Evolutionary conservation across 2,113 vertebrate genomes (phyloP), one percentile per base, ranked within the genome.

Genomic region (Glareola pratincola): DNA sequence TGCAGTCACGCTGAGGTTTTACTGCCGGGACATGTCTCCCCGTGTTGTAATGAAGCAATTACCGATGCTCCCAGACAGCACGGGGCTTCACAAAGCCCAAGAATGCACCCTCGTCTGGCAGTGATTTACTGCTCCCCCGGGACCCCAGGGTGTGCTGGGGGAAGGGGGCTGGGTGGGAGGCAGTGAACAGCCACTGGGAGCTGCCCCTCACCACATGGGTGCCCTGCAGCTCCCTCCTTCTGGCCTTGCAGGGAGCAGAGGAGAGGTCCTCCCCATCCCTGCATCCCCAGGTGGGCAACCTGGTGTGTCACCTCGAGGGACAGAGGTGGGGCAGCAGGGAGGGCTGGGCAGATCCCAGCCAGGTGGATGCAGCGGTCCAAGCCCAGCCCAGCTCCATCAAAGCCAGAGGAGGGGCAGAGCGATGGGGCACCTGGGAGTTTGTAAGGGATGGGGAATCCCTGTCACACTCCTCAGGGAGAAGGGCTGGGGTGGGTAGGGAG

Each of bases 1-100:
- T 85, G 67, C 88, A 95, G 96, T 85, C 95, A 93, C 2, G 54
- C 78, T 77, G 94, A 88, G 92, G 64, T 96, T 96, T 97, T 95
- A 94, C 96, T 98, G 97, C 97, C 37, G 15, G 96, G 97, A 98
- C 98, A 97, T 97, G 97, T 98, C 92, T 97, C 93, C 90, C 86
- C 12, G 93, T 95, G 97, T 95, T 97, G 97, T 98, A 98, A 98
- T 98, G 97, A 98, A 98, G 97, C 96, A 96, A 98, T 98, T 98
- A 98, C 85, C 79, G 37, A 88, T 94, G 96, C 96, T 98, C 97
- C 74, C 92, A 98, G 97, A 98, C 97, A 97, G 94, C 36, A 6
- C 13, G 48, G 95, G 95, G 95, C 98, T 97, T 97, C 97, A 87
- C 84, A 94, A 91, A 97, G 92, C 95, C 95, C 95, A 97, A 97